A percentile compares a stretch with the other conserved stretches of the same genome.
Conservation (phyloP, 2,888 invertebrate genomes). For the Hirudinaria manillensis region DNA sequence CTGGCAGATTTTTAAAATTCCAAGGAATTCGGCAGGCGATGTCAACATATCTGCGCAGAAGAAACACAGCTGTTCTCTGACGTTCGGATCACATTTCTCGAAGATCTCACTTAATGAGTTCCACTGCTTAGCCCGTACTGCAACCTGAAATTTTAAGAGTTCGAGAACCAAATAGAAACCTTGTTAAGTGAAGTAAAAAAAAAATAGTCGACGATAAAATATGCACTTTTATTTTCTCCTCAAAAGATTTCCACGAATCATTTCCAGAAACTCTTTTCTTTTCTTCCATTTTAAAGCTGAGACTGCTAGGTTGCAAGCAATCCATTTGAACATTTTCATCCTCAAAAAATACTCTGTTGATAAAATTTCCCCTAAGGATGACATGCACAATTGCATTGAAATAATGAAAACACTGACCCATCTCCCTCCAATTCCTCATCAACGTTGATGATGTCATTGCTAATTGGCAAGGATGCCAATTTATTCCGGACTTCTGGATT, state of each 20-base stretch:
- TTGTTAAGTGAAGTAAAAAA: too few species aligned
- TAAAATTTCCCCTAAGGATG: not conserved
- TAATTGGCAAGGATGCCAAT: not conserved
- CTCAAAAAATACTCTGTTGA: not conserved
- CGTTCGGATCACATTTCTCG: not conserved
- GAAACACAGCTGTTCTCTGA: not conserved
- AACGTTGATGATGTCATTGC: not conserved
- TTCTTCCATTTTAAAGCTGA: too few species aligned
- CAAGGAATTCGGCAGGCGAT: not conserved
- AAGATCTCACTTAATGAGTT: not conserved
- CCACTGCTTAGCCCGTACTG: not conserved
- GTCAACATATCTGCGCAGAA: not conserved
- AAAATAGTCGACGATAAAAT: not conserved
- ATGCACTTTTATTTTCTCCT: not conserved
- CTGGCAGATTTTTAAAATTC: not conserved
- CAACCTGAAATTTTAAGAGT: not conserved
- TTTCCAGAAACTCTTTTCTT: too few species aligned
- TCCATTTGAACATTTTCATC: not conserved
- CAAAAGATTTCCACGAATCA: not conserved
- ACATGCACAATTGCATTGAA: not conserved
- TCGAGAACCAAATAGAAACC: not conserved
- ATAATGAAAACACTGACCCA: constrained; percentile 2
- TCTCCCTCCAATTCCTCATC: not conserved
- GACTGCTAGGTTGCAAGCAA: not conserved
- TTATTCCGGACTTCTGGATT: too few species aligned